These are phyloP conservation scores for Adela reaumurella DNA, from an alignment of 2,888 invertebrate genomes.

Conservation along the genomic window DNA sequence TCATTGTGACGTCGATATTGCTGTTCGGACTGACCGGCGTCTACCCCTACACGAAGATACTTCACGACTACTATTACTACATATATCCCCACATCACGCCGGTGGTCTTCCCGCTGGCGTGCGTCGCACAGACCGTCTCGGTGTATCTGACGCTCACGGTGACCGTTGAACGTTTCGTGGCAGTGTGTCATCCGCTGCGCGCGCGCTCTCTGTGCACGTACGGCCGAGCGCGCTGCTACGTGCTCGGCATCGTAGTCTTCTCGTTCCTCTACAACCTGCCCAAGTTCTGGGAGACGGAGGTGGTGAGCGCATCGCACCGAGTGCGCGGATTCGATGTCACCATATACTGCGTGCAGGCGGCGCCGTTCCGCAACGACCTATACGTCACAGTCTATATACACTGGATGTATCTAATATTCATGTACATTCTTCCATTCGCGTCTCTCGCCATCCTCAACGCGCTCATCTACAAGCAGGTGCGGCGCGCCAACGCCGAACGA, in stretches of 20 bases:
- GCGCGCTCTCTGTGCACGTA: slow-evolving; percentile 91
- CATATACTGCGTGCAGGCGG: slow-evolving; percentile 69
- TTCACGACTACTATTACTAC: slow-evolving; percentile 75
- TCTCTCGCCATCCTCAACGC: slow-evolving; percentile 86
- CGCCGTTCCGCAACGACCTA: slow-evolving; percentile 63
- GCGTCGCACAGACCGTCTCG: slow-evolving; percentile 88
- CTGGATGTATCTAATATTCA: slow-evolving; percentile 91
- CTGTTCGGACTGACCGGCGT: slow-evolving; percentile 86
- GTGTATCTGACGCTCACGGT: slow-evolving; percentile 89
- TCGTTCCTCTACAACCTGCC: slow-evolving; percentile 85
- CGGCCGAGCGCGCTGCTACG: slow-evolving; percentile 79
- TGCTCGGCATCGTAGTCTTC: slow-evolving; percentile 74
- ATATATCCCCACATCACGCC: slow-evolving; percentile 79
- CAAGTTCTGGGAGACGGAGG: slow-evolving; percentile 68
- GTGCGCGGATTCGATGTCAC: slow-evolving; percentile 52
- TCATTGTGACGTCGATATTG: slow-evolving; percentile 80
- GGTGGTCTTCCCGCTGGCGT: slow-evolving; percentile 76
- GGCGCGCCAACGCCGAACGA: slow-evolving; percentile 85
- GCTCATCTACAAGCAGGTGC: slow-evolving; percentile 86
- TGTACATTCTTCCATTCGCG: slow-evolving; percentile 90
- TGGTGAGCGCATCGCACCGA: slow-evolving; percentile 29
- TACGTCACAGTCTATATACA: slow-evolving; percentile 89
- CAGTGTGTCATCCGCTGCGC: slow-evolving; percentile 85
- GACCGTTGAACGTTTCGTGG: slow-evolving; percentile 91
- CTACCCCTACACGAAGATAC: slow-evolving; percentile 73